Evolutionary conservation across 2,113 vertebrate species (phyloP), one percentile per base, ranked within the genome.

Genomic region (Heliornis fulica): DNA sequence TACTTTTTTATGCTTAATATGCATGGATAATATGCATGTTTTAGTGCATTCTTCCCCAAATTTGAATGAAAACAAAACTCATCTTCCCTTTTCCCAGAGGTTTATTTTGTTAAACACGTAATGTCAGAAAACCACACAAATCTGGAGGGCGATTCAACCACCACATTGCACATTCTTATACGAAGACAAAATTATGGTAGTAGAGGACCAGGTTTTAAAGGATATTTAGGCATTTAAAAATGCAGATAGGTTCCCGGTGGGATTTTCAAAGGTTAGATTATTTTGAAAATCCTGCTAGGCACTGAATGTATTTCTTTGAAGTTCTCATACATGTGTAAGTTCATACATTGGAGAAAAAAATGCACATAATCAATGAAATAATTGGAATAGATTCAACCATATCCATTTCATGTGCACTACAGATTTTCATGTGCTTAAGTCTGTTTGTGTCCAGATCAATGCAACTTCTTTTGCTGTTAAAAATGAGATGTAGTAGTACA

Each of bases 381-480:
- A 90, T 90, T 92, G 64, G 43, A 96, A 88, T 66, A 80, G 71
- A 77, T 78, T 93, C 56, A 95, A 74, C 54, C 31, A 76, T 79
- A 80, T 77, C 40, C 31, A 86, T 71, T 91, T 83, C 51, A 81
- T 68, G 54, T 64, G 32, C 48, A 60, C 51, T 32, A 80, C 59
- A 94, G 78, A 80, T 85, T 91, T 94, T 90, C 57, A 54, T 69
- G 7, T 85, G 65, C 46, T 87, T 78, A 74, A 38, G 29, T 83
- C 60, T 94, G 34, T 83, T 90, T 90, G 79, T 60, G 50, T 76
- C 65, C 87, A 79, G 57, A 94, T 92, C 87, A 74, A 78, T 85
- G 95, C 90, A 96, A 95, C 45, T 92, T 50, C 83, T 94, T 94
- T 93, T 96, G 75, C 91, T 87, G 88, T 87, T 90, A 64, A 78